A percentile compares a stretch with the other conserved stretches of the same genome.
phyloP scores from a whole-genome alignment of 2,888 invertebrate species.

The Melanchra persicariae region DNA sequence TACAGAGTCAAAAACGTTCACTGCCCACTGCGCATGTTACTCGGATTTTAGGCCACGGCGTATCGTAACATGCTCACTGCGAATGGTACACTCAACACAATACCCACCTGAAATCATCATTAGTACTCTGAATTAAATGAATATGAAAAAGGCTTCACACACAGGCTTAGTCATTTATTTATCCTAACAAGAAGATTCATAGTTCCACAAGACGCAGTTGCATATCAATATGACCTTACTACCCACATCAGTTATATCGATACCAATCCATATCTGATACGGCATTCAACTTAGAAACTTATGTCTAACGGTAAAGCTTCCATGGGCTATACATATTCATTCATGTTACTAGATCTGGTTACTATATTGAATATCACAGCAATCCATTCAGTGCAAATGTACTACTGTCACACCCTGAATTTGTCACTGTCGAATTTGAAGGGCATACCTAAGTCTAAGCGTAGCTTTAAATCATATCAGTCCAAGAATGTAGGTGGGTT shows the following conservation, averaged over 20 bases:
- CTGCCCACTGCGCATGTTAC: too few relatives aligned
- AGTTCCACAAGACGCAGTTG: background rate
- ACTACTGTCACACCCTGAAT: slow-evolving; percentile 7
- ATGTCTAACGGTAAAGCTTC: slow-evolving; percentile 29
- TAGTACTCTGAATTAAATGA: background rate
- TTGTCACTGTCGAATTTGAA: slow-evolving; percentile 13
- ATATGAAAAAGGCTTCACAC: background rate
- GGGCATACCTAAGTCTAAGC: too few relatives aligned
- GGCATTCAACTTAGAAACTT: slow-evolving; percentile 13
- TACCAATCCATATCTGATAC: slow-evolving; percentile 14
- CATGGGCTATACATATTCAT: slow-evolving; percentile 2
- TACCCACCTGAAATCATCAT: background rate
- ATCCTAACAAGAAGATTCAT: background rate
- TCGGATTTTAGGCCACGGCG: too few relatives aligned
- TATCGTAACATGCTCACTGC: too few relatives aligned
- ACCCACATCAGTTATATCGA: slow-evolving; percentile 9
- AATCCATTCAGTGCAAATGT: slow-evolving; percentile 26
- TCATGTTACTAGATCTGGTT: slow-evolving; percentile 33
- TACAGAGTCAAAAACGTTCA: background rate
- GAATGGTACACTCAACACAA: too few relatives aligned
- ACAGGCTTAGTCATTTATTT: slow-evolving; percentile 2
- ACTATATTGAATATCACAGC: slow-evolving; percentile 24
- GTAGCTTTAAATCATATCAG: background rate
- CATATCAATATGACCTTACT: slow-evolving; percentile 27
- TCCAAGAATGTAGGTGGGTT: background rate